Conservation (phyloP, 2,888 invertebrate genomes). For the Leptothorax acervorum region DNA sequence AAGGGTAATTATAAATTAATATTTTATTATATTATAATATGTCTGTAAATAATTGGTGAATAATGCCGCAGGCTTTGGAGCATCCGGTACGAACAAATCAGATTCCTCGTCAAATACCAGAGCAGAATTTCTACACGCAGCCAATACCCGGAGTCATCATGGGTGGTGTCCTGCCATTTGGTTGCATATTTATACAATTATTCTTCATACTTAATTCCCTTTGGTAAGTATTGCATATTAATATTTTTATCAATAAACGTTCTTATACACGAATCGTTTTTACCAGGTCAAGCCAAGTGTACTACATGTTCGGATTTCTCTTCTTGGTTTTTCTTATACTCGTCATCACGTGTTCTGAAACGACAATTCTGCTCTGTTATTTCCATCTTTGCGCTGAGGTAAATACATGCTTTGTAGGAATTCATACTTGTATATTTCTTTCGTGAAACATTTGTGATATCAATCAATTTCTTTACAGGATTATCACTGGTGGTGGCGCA, state of each 20-base stretch:
- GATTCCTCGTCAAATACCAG: constrained; percentile 99
- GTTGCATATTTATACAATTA: constrained; percentile 99
- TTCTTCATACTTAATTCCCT: constrained; percentile 99
- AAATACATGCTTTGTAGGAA: constrained; percentile 65
- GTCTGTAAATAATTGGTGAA: neutral
- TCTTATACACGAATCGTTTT: neutral
- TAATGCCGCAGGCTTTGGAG: constrained; percentile 91
- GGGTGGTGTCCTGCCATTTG: constrained; percentile 99
- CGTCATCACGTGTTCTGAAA: constrained; percentile 99
- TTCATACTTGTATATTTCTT: neutral
- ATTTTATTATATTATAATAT: neutral
- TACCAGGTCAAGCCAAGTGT: constrained; percentile 94
- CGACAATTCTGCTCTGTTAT: constrained; percentile 99
- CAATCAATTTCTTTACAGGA: constrained; percentile 87
- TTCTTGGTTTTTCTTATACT: constrained; percentile 99
- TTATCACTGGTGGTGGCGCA: constrained; percentile 99
- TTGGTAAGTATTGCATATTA: constrained; percentile 90
- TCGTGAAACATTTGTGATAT: neutral
- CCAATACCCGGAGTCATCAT: constrained; percentile 98
- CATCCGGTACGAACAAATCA: constrained; percentile 99
- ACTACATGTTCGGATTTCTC: constrained; percentile 99
- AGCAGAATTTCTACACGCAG: constrained; percentile 99
- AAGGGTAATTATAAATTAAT: constrained; percentile 88
- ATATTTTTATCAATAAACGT: constrained; percentile 14
- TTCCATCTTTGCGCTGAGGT: constrained; percentile 99